These are phyloP conservation scores for Tragulus kanchil DNA, from an alignment of 2,113 vertebrate species.

Conservation along the genomic window DNA sequence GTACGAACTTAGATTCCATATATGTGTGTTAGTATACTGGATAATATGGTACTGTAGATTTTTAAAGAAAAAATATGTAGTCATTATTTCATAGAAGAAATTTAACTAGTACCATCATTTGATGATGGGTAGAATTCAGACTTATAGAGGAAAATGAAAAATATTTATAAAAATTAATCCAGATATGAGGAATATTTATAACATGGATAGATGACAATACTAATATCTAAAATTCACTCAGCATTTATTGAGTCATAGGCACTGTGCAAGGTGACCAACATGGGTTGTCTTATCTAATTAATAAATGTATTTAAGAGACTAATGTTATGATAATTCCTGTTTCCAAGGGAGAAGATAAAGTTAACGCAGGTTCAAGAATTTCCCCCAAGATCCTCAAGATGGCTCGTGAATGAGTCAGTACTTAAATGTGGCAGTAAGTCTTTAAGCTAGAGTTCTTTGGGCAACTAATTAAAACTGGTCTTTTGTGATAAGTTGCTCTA, in stretches of 20 bases:
- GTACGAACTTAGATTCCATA: too few relatives aligned
- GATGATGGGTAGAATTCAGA: not conserved
- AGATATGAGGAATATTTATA: not conserved
- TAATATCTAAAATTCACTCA: not conserved
- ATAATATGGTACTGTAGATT: too few relatives aligned
- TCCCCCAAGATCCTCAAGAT: not conserved
- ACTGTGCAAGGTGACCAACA: not conserved
- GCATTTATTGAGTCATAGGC: not conserved
- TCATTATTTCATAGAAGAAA: not conserved
- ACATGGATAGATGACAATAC: not conserved
- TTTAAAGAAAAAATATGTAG: too few relatives aligned
- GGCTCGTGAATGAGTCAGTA: not conserved
- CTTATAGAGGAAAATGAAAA: not conserved
- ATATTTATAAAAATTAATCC: slow-evolving; percentile 20
- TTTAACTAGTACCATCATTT: not conserved
- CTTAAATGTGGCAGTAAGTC: not conserved
- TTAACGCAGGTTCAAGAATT: not conserved
- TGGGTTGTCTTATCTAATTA: not conserved
- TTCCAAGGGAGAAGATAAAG: not conserved
- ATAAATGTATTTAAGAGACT: not conserved
- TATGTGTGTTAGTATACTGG: too few relatives aligned
- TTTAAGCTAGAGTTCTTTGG: not conserved
- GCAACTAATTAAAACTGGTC: slow-evolving; percentile 26
- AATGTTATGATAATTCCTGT: not conserved
- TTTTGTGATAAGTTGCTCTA: not conserved